Percentiles rank a stretch among this genome's conserved stretches.
These are phyloP conservation scores for Theropithecus gelada DNA, from an alignment of 2,113 vertebrate species.

Conservation along the genomic window DNA sequence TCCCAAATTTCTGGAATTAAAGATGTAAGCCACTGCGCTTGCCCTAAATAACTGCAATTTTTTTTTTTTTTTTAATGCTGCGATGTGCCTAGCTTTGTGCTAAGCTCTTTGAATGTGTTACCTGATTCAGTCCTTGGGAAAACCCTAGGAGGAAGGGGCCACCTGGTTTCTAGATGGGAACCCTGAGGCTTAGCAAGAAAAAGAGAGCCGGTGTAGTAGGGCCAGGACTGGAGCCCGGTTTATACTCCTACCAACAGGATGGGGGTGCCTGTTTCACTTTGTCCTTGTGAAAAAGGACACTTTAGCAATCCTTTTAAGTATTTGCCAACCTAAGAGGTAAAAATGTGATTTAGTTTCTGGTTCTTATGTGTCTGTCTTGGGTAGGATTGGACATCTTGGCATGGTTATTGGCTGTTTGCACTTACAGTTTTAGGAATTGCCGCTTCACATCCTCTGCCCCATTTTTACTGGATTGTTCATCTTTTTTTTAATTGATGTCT, in stretches of 20 bases:
- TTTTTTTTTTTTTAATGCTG: background rate
- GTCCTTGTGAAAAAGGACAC: rapidly evolving
- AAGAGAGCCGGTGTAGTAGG: too few species aligned
- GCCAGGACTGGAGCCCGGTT: background rate
- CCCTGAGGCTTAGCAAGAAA: background rate
- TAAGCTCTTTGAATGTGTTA: background rate
- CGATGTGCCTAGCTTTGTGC: background rate
- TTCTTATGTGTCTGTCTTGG: background rate
- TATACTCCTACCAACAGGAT: background rate
- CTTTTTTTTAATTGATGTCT: background rate
- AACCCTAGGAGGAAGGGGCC: background rate
- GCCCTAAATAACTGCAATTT: background rate
- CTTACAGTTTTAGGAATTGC: background rate
- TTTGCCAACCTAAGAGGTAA: background rate
- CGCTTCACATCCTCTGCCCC: background rate
- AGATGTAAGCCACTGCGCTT: too few species aligned
- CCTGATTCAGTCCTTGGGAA: background rate
- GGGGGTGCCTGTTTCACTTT: background rate
- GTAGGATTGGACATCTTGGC: background rate
- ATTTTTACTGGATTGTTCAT: background rate
- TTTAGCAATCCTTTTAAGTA: background rate
- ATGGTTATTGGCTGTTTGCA: background rate
- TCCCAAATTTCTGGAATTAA: too few species aligned
- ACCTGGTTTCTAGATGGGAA: background rate
- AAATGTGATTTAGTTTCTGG: background rate